phyloP scores from a whole-genome alignment of 2,888 invertebrate genomes.

The Drosophila cognata region DNA sequence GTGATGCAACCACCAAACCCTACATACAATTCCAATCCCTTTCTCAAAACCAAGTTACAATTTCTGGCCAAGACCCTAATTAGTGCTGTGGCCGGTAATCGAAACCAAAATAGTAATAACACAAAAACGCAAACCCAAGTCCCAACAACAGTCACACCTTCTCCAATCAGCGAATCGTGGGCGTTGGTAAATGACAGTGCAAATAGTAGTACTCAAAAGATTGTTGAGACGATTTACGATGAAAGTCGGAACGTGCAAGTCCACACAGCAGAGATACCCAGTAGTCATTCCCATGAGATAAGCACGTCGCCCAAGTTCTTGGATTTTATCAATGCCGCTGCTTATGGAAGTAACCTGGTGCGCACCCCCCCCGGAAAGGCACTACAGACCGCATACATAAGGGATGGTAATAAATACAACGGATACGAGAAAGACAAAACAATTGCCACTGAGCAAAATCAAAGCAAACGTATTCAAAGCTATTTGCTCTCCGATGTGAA shows the following conservation, averaged over 20 bases:
- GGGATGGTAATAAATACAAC: conserved; percentile 10
- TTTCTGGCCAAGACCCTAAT: conserved; percentile 61
- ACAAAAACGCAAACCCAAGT: conserved; percentile 21
- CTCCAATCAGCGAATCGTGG: conserved; percentile 29
- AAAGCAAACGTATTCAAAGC: conserved; percentile 77
- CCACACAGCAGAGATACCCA: conserved; percentile 67
- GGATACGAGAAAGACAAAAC: conserved; percentile 7
- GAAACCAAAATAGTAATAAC: conserved; percentile 31
- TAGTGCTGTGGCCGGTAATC: conserved; percentile 53
- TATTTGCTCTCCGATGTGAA: conserved; percentile 83
- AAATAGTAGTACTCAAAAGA: conserved; percentile 37
- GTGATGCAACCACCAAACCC: conserved; percentile 25
- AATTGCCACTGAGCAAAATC: conserved; percentile 36
- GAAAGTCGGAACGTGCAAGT: conserved; percentile 79
- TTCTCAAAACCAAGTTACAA: conserved; percentile 66
- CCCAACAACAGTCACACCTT: conserved; percentile 21
- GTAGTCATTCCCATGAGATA: conserved; percentile 53
- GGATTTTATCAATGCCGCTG: conserved; percentile 67
- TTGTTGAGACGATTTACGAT: conserved; percentile 74
- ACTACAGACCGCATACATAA: conserved; percentile 11
- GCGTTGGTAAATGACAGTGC: conserved; percentile 52
- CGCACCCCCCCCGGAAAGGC: conserved; percentile 61
- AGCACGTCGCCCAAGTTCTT: conserved; percentile 64
- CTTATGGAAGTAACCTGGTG: conserved; percentile 65
- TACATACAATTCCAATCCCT: conserved; percentile 67